Evolutionary conservation across 2,888 invertebrate genomes (phyloP).

Genomic region (Heteropelma amictum): DNA sequence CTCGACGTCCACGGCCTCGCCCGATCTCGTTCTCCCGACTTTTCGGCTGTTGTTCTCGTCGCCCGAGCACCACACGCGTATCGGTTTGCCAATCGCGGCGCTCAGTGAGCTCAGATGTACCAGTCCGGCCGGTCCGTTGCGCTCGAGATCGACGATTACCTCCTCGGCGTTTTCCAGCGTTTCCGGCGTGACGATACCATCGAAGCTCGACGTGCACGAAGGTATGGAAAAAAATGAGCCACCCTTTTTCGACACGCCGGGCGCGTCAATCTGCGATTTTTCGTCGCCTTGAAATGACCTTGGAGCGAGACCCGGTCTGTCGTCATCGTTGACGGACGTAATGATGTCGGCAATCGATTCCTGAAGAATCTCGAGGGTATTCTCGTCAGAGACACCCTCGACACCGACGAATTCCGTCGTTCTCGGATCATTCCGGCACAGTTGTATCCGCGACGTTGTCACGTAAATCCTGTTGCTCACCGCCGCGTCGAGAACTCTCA

Average conservation of each 20-base stretch:
- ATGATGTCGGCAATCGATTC: slow-evolving; percentile 29
- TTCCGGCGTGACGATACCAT: slow-evolving; percentile 6
- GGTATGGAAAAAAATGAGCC: slow-evolving; percentile 42
- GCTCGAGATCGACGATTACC: slow-evolving; percentile 56
- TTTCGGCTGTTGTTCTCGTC: slow-evolving; percentile 25
- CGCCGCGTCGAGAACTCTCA: slow-evolving; percentile 9
- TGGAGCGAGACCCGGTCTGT: not conserved
- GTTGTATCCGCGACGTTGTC: slow-evolving; percentile 11
- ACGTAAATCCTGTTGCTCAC: not conserved
- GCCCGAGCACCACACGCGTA: slow-evolving; percentile 54
- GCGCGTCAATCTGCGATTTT: not conserved
- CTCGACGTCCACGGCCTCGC: slow-evolving; percentile 52
- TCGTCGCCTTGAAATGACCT: not conserved
- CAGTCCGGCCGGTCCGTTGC: slow-evolving; percentile 60
- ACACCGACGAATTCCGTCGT: not conserved
- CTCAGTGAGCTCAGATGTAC: slow-evolving; percentile 60
- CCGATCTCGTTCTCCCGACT: slow-evolving; percentile 30
- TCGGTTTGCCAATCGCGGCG: slow-evolving; percentile 46
- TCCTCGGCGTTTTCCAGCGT: slow-evolving; percentile 22
- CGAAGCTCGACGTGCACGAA: slow-evolving; percentile 46
- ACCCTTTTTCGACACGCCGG: not conserved
- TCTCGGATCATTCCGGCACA: not conserved
- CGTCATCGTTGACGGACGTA: no score
- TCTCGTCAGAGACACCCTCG: slow-evolving; percentile 11
- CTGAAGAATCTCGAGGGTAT: slow-evolving; percentile 7